Base-by-base conservation (phyloP, 1,140 invertebrate genomes). In the Thaumatotibia leucotreta region DNA sequence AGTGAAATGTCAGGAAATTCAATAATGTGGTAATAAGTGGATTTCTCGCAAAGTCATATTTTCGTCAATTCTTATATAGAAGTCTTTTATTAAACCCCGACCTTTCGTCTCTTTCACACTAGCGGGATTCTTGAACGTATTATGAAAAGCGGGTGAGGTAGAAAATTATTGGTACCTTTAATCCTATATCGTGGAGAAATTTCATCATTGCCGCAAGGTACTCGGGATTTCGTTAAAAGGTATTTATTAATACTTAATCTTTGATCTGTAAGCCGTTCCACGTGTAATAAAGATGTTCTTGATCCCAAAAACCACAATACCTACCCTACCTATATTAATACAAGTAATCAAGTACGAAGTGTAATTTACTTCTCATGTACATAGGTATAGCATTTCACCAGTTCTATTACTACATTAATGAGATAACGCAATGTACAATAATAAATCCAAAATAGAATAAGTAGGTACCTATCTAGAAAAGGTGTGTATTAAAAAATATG, bases 1-100 rank as follows among this genome's bases (percentile, higher is more conserved):
- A 70, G 76, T 76, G 75, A 79, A 77, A 76, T 76, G 70, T 78
- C 75, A 69, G 61, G 63, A 81, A 78, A 83, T 83, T 76, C 81
- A 83, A 83, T 82, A 83, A 82, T 80, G 76, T 78, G 77, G 74
- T 82, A 83, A 82, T 83, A 81, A 83, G 74, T 76, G 70, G 69
- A 79, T 80, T 80, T 77, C 74, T 73, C 63, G 63, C 70, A 58
- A 67, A 77, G 66, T 81, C 71, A 77, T 83, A 78, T 83, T 77
- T 79, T 77, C 73, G 67, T 70, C 75, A 75, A 72, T 74, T 79
- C 67, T 50, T 54, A 61, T 66, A 72, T 64, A 75, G 65, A 67
- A 76, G 63, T 61, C 63, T 76, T 79, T 77, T 76, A 77, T 79
- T 79, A 76, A 70, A 74, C 22, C 31, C 49, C 32, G 52, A 58